phyloP scores from a whole-genome alignment of 2,888 invertebrate genomes.

The Nephrotoma guestfalica region DNA sequence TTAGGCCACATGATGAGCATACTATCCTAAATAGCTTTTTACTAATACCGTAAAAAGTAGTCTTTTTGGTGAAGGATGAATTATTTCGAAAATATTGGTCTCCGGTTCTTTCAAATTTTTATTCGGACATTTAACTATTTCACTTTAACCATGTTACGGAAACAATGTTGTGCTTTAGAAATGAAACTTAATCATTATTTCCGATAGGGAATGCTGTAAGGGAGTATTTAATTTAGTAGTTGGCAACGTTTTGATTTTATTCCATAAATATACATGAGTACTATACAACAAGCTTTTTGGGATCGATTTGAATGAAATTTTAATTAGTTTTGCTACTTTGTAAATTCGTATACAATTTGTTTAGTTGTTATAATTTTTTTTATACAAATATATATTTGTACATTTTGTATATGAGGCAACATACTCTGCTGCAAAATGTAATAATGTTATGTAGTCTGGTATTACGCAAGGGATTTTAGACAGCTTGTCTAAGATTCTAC shows the following conservation, averaged over 20 bases:
- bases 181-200: background rate
- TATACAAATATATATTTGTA: background rate
- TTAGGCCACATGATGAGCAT: too few species aligned
- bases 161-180: background rate
- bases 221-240: background rate
- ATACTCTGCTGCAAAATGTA: background rate
- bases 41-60: too few species aligned
- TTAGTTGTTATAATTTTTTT: background rate
- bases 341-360: background rate
- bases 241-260: background rate
- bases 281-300: background rate
- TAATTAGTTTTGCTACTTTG: background rate
- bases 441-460: background rate
- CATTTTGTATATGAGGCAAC: too few species aligned
- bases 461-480: background rate
- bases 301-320: background rate
- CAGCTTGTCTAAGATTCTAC: background rate
- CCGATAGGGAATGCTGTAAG: background rate
- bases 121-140: too few species aligned
- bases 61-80: too few species aligned
- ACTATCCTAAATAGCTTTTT: too few species aligned
- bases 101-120: too few species aligned
- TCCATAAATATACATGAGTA: background rate
- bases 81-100: too few species aligned
- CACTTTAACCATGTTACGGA: too few species aligned